Conservation (phyloP, 1,140 invertebrate species). For the Cecropterus lyciades region DNA sequence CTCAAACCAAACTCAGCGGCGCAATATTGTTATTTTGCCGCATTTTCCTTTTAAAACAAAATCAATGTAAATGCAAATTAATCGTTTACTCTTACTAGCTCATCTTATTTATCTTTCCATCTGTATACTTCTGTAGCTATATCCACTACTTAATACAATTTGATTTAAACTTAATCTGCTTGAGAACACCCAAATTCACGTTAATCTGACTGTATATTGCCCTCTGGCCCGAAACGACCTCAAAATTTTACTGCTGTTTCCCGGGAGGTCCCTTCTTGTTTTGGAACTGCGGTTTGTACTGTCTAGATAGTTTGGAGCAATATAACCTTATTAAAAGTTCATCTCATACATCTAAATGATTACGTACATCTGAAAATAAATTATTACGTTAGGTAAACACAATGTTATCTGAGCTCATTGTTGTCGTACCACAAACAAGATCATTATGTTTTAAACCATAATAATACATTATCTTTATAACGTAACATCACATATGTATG, state of each 20-base stretch:
- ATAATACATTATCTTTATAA: background rate
- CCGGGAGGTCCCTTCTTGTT: background rate
- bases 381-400: background rate
- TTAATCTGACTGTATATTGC: constrained; percentile 3
- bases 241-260: background rate
- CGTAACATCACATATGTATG: background rate
- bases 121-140: too few species aligned
- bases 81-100: too few species aligned
- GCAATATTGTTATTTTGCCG: too few species aligned
- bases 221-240: background rate
- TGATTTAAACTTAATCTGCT: constrained; percentile 3
- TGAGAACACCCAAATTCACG: constrained; percentile 1
- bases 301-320: background rate
- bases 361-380: background rate
- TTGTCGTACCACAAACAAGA: constrained; percentile 1
- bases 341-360: background rate
- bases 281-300: background rate
- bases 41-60: too few species aligned
- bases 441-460: constrained; percentile 7
- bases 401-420: background rate
- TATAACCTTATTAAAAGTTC: background rate
- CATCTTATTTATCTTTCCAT: too few species aligned
- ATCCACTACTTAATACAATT: constrained; percentile 14
- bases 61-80: too few species aligned
- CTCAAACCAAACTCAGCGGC: too few species aligned